Evolutionary conservation across 64 coral and sea anemone species (phyloP).

Genomic region (Hydrozoanthus tunicans): DNA sequence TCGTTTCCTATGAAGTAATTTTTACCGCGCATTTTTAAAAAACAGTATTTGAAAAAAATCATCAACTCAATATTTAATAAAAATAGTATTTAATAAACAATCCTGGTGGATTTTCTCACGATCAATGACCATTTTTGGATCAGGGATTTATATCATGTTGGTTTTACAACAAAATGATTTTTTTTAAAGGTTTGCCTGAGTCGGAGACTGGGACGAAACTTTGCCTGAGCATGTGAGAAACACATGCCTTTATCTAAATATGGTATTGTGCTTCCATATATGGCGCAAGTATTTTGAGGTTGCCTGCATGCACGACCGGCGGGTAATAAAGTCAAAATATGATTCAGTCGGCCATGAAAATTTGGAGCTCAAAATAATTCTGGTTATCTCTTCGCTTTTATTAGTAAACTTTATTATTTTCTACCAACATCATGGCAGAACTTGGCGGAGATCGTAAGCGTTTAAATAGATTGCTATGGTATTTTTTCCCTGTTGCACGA

Average conservation of each 20-base stretch:
- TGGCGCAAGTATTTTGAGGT: not conserved
- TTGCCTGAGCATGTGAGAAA: slow-evolving; percentile 22
- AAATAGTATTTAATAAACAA: no score
- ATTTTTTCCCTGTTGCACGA: slow-evolving; percentile 40
- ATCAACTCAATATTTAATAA: no score
- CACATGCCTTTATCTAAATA: slow-evolving; percentile 44
- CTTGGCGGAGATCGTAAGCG: slow-evolving; percentile 5
- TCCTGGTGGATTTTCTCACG: no score
- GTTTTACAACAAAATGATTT: no score
- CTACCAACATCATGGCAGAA: slow-evolving; percentile 21
- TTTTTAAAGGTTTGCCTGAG: not conserved
- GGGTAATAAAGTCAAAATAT: not conserved
- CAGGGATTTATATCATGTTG: no score
- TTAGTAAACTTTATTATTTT: slow-evolving; percentile 19
- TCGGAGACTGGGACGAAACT: not conserved
- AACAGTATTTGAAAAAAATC: no score
- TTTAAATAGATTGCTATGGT: slow-evolving; percentile 30
- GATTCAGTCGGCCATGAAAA: not conserved
- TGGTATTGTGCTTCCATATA: slow-evolving; percentile 31
- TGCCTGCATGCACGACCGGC: slow-evolving; percentile 16
- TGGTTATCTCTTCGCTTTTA: slow-evolving; percentile 15
- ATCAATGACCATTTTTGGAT: no score
- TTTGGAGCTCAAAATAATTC: not conserved
- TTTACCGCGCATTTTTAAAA: no score
- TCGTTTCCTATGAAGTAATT: no score